Percentiles rank a stretch among this genome's conserved stretches.
These are phyloP conservation scores for Parochlus steinenii DNA, from an alignment of 2,888 invertebrate genomes.

Conservation along the genomic window DNA sequence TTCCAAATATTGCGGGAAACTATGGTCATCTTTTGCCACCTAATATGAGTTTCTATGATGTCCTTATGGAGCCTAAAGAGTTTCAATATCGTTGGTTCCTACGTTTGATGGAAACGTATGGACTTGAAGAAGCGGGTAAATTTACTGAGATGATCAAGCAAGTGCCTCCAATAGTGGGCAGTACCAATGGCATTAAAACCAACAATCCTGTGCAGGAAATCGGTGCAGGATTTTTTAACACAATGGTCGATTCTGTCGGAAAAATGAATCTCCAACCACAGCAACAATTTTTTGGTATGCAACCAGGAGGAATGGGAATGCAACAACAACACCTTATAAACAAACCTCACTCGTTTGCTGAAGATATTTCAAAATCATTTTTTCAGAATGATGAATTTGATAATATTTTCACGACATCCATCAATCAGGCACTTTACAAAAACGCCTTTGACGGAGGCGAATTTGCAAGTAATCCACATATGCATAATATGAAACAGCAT, in stretches of 20 bases:
- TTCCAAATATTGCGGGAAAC: constrained; percentile 15
- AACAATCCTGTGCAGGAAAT: constrained; percentile 15
- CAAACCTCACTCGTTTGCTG: constrained; percentile 20
- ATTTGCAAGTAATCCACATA: constrained; percentile 15
- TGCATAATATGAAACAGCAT: constrained; percentile 23
- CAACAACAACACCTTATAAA: constrained; percentile 13
- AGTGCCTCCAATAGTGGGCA: constrained; percentile 20
- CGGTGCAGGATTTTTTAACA: constrained; percentile 20
- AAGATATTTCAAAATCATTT: constrained; percentile 21
- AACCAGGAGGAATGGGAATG: constrained; percentile 14
- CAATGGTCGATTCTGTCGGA: constrained; percentile 10
- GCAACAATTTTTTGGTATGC: constrained; percentile 14
- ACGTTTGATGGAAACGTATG: constrained; percentile 35
- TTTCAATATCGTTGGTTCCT: constrained; percentile 38
- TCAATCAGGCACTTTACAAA: constrained; percentile 4
- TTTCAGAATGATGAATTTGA: constrained; percentile 3
- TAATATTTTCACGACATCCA: constrained; percentile 8
- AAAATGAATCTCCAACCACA: background rate
- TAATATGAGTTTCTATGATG: constrained; percentile 38
- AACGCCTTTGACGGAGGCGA: constrained; percentile 12
- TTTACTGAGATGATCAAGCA: constrained; percentile 32
- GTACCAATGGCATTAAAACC: constrained; percentile 1
- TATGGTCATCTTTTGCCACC: constrained; percentile 33
- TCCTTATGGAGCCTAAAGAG: constrained; percentile 36
- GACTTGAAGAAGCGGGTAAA: constrained; percentile 38